Evolutionary conservation across 2,797 vertebrate species (phyloP).

Genomic region (Enteromius treurensis): DNA sequence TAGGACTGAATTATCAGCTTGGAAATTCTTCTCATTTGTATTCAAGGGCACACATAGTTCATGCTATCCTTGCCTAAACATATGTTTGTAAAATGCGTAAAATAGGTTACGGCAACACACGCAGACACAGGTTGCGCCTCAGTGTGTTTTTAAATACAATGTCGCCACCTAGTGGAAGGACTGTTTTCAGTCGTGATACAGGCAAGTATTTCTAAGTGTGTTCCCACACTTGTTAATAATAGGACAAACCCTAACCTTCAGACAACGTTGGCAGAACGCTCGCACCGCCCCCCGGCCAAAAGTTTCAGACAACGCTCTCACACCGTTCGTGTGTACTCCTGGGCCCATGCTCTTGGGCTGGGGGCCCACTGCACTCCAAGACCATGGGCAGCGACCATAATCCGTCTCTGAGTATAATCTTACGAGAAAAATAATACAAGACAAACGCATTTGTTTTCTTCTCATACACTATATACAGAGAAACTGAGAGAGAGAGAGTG

Average conservation of each 20-base stretch:
- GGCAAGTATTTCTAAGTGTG: too few species aligned
- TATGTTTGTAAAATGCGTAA: constrained; percentile 35
- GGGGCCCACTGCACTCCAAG: too few species aligned
- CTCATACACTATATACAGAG: too few species aligned
- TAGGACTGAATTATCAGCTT: not conserved
- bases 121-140: constrained; percentile 43
- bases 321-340: too few species aligned
- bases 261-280: too few species aligned
- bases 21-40: not conserved
- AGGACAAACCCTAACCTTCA: not conserved
- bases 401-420: too few species aligned
- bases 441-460: not conserved
- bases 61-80: constrained; percentile 14
- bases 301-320: too few species aligned
- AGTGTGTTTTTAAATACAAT: constrained; percentile 10
- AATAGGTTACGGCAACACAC: constrained; percentile 46
- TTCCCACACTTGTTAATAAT: not conserved
- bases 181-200: not conserved
- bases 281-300: too few species aligned
- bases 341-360: too few species aligned
- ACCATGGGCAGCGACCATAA: too few species aligned
- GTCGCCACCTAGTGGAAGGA: constrained; percentile 43
- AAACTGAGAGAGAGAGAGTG: too few species aligned
- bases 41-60: not conserved
- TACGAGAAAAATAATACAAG: not conserved